Evolutionary conservation across 2,113 vertebrate species (phyloP).

Genomic region (Paratilapia polleni): DNA sequence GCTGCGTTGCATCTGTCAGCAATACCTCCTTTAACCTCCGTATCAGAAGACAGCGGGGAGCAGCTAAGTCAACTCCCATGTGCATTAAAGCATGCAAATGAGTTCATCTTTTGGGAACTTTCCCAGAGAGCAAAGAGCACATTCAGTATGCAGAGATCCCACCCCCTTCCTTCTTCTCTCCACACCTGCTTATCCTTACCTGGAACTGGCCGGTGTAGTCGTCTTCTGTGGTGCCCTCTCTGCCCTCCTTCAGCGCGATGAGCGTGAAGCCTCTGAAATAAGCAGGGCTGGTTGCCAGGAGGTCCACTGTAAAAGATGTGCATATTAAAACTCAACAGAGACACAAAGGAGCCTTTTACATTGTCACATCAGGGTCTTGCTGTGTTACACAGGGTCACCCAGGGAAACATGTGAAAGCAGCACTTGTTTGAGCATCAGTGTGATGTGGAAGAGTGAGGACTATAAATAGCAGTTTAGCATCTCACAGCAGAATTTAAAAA

Average conservation of each 20-base stretch:
- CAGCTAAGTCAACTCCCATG: slow-evolving; percentile 3
- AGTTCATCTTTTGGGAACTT: background rate
- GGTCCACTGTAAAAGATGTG: slow-evolving; percentile 82
- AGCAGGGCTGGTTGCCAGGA: slow-evolving; percentile 89
- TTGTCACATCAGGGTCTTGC: background rate
- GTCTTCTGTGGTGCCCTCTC: slow-evolving; percentile 89
- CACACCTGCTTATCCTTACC: slow-evolving; percentile 78
- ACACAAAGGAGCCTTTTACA: background rate
- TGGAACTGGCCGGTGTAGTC: slow-evolving; percentile 93
- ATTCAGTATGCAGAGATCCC: background rate
- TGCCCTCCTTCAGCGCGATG: slow-evolving; percentile 92
- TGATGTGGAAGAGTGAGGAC: slow-evolving; percentile 15
- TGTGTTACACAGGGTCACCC: background rate
- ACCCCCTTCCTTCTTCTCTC: background rate
- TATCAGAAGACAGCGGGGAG: slow-evolving; percentile 29
- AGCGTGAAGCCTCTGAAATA: slow-evolving; percentile 96
- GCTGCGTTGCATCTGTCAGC: slow-evolving; percentile 31
- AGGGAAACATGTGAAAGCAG: background rate
- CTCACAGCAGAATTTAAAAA: background rate
- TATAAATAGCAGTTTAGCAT: slow-evolving; percentile 25
- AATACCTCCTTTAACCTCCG: slow-evolving; percentile 35
- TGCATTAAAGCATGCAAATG: slow-evolving; percentile 39
- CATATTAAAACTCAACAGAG: background rate
- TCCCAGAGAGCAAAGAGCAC: background rate
- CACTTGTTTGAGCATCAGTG: background rate